Evolutionary conservation across 2,797 vertebrate species (phyloP).

Genomic region (Austrolebias charrua): DNA sequence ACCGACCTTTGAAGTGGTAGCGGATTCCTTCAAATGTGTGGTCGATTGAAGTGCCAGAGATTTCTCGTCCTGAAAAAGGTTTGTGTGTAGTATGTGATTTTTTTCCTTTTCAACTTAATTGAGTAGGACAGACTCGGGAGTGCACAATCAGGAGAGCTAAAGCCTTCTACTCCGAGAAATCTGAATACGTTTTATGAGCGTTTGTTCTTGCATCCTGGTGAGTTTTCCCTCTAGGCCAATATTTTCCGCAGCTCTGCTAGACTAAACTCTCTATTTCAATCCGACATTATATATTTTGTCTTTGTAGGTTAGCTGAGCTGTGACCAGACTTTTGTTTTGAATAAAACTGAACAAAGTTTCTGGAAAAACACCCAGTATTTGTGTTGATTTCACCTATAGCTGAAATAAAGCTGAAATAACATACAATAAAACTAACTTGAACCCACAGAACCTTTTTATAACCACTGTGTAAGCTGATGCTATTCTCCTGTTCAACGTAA

Average conservation of each 20-base stretch:
- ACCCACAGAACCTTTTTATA: not conserved
- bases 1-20: conserved; percentile 15
- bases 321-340: conserved; percentile 36
- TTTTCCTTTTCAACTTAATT: conserved; percentile 41
- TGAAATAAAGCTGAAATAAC: not conserved
- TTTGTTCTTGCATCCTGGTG: conserved; percentile 23
- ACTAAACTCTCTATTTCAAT: conserved; percentile 31
- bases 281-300: conserved; percentile 27
- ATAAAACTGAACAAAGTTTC: conserved; percentile 16
- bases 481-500: not conserved
- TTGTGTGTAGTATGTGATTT: conserved; percentile 15
- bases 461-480: not conserved
- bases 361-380: not conserved
- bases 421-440: not conserved
- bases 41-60: conserved; percentile 25
- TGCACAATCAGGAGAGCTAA: conserved; percentile 45
- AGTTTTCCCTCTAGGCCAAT: conserved; percentile 36
- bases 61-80: conserved; percentile 17
- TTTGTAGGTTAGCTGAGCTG: conserved; percentile 42
- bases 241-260: conserved; percentile 20
- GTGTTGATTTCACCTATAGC: not conserved
- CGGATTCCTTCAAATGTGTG: conserved; percentile 7
- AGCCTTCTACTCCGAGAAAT: conserved; percentile 30
- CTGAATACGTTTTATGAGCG: conserved; percentile 32
- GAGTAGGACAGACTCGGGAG: conserved; percentile 40